phyloP scores from a whole-genome alignment of 2,797 vertebrate species.

The Ispidina picta region DNA sequence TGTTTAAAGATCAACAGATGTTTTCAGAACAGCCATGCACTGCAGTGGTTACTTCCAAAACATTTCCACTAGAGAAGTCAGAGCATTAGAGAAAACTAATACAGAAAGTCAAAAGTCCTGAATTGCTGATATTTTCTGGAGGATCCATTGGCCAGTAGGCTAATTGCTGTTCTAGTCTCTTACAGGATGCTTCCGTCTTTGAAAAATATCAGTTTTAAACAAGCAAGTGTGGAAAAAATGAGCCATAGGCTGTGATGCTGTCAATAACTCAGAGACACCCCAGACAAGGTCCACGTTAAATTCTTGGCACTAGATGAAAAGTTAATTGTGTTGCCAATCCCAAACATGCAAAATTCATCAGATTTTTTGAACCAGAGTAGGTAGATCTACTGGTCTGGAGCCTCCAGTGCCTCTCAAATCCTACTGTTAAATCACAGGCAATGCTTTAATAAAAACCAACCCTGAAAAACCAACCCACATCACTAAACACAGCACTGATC shows the following conservation, averaged over 20 bases:
- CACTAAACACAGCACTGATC: neutral
- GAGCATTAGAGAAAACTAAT: neutral
- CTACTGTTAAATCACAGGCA: neutral
- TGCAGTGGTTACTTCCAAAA: slow-evolving; percentile 24
- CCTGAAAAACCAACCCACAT: neutral
- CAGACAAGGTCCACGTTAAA: neutral
- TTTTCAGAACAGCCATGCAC: slow-evolving; percentile 27
- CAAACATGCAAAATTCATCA: neutral
- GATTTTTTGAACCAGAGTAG: neutral
- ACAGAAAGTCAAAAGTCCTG: neutral
- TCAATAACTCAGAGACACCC: neutral
- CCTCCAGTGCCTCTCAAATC: neutral
- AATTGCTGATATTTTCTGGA: neutral
- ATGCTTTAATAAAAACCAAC: neutral
- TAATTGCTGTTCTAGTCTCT: neutral
- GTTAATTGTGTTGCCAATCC: neutral
- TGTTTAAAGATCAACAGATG: slow-evolving; percentile 35
- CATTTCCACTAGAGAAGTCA: neutral
- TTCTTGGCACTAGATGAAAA: neutral
- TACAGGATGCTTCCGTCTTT: neutral
- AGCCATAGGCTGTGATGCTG: neutral
- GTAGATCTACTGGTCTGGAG: neutral
- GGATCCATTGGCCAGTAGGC: neutral
- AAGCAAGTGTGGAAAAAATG: neutral
- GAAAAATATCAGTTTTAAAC: neutral